Evolutionary conservation across 2,797 vertebrate species (phyloP), one percentile per base, ranked within the genome.

Genomic region (Sarcoramphus papa): DNA sequence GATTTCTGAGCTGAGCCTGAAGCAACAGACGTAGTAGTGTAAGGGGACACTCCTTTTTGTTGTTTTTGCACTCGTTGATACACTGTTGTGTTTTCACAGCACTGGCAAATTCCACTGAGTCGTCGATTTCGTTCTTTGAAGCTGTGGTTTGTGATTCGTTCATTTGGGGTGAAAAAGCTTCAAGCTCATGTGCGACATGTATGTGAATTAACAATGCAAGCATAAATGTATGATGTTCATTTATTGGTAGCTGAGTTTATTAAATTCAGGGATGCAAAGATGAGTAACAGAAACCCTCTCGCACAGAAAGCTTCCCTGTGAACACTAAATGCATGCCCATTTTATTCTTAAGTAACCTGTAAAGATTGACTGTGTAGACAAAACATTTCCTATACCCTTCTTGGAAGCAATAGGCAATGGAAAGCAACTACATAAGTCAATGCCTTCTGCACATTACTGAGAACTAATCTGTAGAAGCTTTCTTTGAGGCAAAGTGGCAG

Each of bases 81-180:
- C 9, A 4, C 59, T 65, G 24, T 59, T 96, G 51, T 94, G 93
- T 95, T 94, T 97, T 80, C 83, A 54, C 93, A 99, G 99, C 98
- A 99, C 84, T 99, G 99, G 99, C 99, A 99, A 96, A 99, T 99
- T 90, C 99, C 99, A 7, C 98, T 99, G 85, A 99, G 99, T 78
- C 98, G 99, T 12, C 98, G 99, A 21, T 99, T 99, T 92, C 99
- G 99, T 48, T 99, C 99, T 19, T 95, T 99, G 73, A 99, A 99
- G 96, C 98, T 99, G 63, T 99, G 99, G 99, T 99, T 99, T 85
- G 99, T 99, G 87, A 98, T 99, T 97, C 99, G 99, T 24, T 98
- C 99, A 1, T 99, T 99, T 41, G 99, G 99, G 28, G 98, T 99
- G 97, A 99, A 98, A 96, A 99, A 99, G 75, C 98, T 99, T 43